A percentile compares a stretch with the other conserved stretches of the same genome.
These are phyloP conservation scores for Porphyrio hochstetteri DNA, from an alignment of 2,113 vertebrate species.

Conservation along the genomic window DNA sequence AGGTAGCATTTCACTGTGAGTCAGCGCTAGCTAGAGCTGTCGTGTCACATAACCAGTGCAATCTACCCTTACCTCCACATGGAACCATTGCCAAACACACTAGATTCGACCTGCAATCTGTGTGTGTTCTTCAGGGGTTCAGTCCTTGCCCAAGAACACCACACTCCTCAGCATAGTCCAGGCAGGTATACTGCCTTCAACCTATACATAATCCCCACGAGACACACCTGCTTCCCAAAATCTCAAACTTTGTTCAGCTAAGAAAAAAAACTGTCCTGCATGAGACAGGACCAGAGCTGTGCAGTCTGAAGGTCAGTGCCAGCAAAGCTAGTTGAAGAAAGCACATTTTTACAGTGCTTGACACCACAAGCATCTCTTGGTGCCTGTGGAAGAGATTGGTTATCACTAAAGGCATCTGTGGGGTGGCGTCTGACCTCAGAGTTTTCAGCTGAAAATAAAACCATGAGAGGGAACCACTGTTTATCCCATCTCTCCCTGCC, in stretches of 20 bases:
- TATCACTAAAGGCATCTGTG: not conserved
- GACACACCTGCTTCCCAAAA: not conserved
- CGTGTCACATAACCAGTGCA: not conserved
- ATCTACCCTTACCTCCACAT: not conserved
- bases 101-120: not conserved
- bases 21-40: not conserved
- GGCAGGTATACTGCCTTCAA: not conserved
- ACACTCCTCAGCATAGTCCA: not conserved
- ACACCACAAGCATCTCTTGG: not conserved
- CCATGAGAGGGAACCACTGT: not conserved
- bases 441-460: not conserved
- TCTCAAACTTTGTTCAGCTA: not conserved
- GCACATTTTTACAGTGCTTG: not conserved
- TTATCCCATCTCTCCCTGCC: not conserved
- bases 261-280: not conserved
- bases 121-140: not conserved
- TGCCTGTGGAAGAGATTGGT: not conserved
- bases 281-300: not conserved
- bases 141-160: not conserved
- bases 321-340: not conserved
- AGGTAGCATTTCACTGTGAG: constrained; percentile 16
- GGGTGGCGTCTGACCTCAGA: not conserved
- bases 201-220: not conserved
- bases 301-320: not conserved
- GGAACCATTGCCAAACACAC: not conserved